Conservation (phyloP, 2,797 vertebrate species). For the Platyrinchus mystaceus region DNA sequence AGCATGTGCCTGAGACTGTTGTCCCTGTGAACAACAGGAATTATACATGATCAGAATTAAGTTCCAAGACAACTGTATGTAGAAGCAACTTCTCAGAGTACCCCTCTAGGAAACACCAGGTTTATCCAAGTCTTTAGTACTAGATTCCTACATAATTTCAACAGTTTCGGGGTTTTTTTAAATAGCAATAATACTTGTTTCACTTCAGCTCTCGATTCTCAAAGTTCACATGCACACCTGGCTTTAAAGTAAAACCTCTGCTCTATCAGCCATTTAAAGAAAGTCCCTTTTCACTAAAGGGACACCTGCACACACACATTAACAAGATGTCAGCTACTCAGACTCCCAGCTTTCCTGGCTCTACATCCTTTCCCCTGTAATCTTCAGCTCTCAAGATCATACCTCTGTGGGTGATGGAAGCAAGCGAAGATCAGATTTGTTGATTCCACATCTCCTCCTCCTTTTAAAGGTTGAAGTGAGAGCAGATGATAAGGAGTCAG, state of each 20-base stretch:
- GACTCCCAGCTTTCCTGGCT: not conserved
- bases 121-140: not conserved
- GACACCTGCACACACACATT: not conserved
- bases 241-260: not conserved
- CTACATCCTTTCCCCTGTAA: not conserved
- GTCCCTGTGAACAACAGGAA: not conserved
- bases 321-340: not conserved
- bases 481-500: not conserved
- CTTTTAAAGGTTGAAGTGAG: not conserved
- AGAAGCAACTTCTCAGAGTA: not conserved
- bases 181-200: not conserved
- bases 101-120: not conserved
- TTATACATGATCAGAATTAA: not conserved
- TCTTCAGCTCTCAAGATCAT: not conserved
- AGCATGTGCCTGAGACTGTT: rapidly evolving
- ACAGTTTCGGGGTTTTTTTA: not conserved
- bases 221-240: not conserved
- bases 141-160: not conserved
- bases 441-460: not conserved
- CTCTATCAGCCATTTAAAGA: not conserved
- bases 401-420: not conserved
- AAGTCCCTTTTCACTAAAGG: not conserved
- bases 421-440: not conserved
- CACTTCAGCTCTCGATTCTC: not conserved
- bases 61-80: not conserved